Evolutionary conservation across 1,140 invertebrate species (phyloP).

Genomic region (Danaus plexippus): DNA sequence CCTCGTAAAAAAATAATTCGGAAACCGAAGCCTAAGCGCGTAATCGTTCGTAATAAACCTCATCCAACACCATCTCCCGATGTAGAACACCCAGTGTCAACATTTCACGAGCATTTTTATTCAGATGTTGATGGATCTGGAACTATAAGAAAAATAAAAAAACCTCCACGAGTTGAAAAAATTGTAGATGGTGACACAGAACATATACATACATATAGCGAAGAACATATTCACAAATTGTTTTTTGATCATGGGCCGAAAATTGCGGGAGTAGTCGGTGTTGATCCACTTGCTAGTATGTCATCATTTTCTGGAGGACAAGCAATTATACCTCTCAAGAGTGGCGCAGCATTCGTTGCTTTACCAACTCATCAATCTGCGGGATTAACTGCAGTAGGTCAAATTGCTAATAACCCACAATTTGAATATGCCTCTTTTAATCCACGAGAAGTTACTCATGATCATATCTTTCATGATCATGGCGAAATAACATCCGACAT

Average conservation of each 20-base stretch:
- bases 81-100: slow-evolving; percentile 53
- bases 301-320: slow-evolving; percentile 30
- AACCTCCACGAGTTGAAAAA: slow-evolving; percentile 67
- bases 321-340: slow-evolving; percentile 41
- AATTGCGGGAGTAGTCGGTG: slow-evolving; percentile 31
- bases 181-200: slow-evolving; percentile 68
- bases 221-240: slow-evolving; percentile 68
- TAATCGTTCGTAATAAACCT: slow-evolving; percentile 37
- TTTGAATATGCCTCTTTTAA: slow-evolving; percentile 62
- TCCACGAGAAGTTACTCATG: slow-evolving; percentile 63
- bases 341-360: slow-evolving; percentile 38
- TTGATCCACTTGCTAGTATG: slow-evolving; percentile 39
- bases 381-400: slow-evolving; percentile 36
- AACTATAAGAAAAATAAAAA: slow-evolving; percentile 60
- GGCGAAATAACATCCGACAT: slow-evolving; percentile 56
- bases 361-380: slow-evolving; percentile 36
- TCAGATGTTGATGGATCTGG: slow-evolving; percentile 55
- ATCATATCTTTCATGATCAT: slow-evolving; percentile 68
- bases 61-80: slow-evolving; percentile 26
- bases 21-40: slow-evolving; percentile 51
- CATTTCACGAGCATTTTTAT: slow-evolving; percentile 67
- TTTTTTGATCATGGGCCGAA: slow-evolving; percentile 50
- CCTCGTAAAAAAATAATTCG: slow-evolving; percentile 48
- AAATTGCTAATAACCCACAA: slow-evolving; percentile 45
- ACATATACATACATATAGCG: slow-evolving; percentile 68